Base-by-base conservation (phyloP, 2,797 vertebrate genomes). In the Neosilurus mollespiculum region DNA sequence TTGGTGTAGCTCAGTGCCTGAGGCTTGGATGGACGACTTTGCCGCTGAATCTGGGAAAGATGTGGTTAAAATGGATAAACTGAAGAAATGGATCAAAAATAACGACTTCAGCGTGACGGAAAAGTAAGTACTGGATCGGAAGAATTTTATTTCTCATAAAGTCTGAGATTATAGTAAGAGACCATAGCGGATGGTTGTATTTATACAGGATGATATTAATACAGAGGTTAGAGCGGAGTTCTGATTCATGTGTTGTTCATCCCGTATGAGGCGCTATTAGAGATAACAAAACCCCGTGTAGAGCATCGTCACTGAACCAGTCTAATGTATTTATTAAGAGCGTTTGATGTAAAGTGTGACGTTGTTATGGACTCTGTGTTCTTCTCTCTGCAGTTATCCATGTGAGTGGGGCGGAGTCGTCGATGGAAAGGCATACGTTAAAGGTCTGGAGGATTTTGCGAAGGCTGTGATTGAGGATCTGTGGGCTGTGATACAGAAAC, bases 341-440 rank as follows among this genome's bases (percentile, higher is more conserved):
- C 51, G 70, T 26, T 54, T 16, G 24, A 26, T 72, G n/a, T 18
- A 72, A 72, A 75, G 66, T 20, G 65, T 43, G 22, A 22, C 9
- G 18, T 43, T 11, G 18, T 70, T 12, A 0, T 70, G 10, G 0
- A 51, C 69, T 6, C 4, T 5, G 4, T 26, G 10, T 15, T 20
- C n/a, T 53, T 10, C 14, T 24, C 22, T 18, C 37, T 18, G 26
- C 12, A 95, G 94, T 87, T 98, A 97, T 86, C 34, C 83, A 0
- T 96, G 95, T 89, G 90, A 93, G 80, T 97, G 96, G 97, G 95
- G 94, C 0, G 95, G 95, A 1, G 90, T 95, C 5, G 89, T 92
- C 11, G 93, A 94, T 0, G 93, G 94, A 86, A 95, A 92, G 43
- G 96, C 96, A 0, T 94, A 92, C 14, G 85, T 95, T 26, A 93